Percentiles rank a stretch among this genome's conserved stretches.
Conservation (phyloP, 2,888 invertebrate species). For the Polymixis lichenea region DNA sequence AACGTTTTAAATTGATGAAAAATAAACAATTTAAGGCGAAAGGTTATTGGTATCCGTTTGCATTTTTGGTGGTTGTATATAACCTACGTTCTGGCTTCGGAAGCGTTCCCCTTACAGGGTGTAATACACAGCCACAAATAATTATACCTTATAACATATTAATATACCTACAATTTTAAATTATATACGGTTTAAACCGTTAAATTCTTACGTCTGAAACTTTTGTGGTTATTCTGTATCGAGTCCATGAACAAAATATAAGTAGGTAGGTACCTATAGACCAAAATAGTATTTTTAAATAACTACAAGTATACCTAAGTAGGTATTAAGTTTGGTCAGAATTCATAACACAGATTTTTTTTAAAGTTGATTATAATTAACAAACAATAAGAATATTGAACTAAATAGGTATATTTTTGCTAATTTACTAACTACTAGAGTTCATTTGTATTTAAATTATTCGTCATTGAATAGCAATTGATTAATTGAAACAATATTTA, state of each 20-base stretch:
- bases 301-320: neutral
- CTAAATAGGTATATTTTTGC: neutral
- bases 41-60: no score
- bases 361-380: neutral
- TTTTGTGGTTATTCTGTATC: neutral
- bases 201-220: neutral
- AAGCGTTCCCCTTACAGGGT: no score
- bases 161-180: neutral
- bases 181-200: neutral
- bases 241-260: neutral
- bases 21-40: no score
- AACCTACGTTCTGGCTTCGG: no score
- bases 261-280: neutral
- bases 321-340: slow-evolving; percentile 20
- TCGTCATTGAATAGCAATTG: slow-evolving; percentile 7
- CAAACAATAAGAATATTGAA: neutral
- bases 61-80: no score
- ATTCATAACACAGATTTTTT: slow-evolving; percentile 19
- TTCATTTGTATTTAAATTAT: neutral
- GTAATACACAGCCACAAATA: slow-evolving; percentile 29
- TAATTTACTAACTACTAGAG: slow-evolving; percentile 4
- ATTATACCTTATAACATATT: slow-evolving; percentile 17
- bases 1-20: no score
- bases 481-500: slow-evolving; percentile 4
- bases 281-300: slow-evolving; percentile 3